Conservation (phyloP, 2,113 vertebrate species). For the Mesitornis unicolor region DNA sequence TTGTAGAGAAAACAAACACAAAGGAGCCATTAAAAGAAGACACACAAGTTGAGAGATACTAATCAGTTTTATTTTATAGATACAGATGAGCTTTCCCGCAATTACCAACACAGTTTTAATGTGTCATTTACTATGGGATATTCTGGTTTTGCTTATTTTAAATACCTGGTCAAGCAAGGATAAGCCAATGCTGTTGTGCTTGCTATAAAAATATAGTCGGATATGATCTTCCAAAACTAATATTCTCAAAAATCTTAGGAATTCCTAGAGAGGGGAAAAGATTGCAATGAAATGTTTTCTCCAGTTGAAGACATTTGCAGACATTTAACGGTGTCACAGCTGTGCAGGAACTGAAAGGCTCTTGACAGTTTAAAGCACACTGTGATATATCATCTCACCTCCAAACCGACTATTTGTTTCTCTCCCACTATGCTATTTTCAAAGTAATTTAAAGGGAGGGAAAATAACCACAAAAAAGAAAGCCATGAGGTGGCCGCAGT, state of each 20-base stretch:
- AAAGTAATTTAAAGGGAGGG: background rate
- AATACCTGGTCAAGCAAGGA: slow-evolving; percentile 66
- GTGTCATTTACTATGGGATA: slow-evolving; percentile 58
- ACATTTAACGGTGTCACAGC: slow-evolving; percentile 5
- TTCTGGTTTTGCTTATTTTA: slow-evolving; percentile 59
- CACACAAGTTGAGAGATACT: slow-evolving; percentile 62
- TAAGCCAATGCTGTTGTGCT: slow-evolving; percentile 63
- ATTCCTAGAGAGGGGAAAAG: slow-evolving; percentile 49
- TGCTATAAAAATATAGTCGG: slow-evolving; percentile 70
- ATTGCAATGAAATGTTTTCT: slow-evolving; percentile 45
- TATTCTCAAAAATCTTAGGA: slow-evolving; percentile 56
- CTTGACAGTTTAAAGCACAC: background rate
- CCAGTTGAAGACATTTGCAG: slow-evolving; percentile 35
- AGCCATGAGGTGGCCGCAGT: background rate
- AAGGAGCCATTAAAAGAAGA: slow-evolving; percentile 42
- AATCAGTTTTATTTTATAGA: slow-evolving; percentile 77
- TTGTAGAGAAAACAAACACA: background rate
- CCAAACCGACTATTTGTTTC: background rate
- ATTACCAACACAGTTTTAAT: slow-evolving; percentile 61
- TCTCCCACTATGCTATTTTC: background rate
- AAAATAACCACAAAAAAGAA: background rate
- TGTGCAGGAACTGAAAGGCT: slow-evolving; percentile 7
- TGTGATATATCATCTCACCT: background rate
- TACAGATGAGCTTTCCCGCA: slow-evolving; percentile 70
- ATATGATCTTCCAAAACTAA: slow-evolving; percentile 69